Evolutionary conservation across 2,113 vertebrate genomes (phyloP).

Genomic region (Cephalopterus ornatus): DNA sequence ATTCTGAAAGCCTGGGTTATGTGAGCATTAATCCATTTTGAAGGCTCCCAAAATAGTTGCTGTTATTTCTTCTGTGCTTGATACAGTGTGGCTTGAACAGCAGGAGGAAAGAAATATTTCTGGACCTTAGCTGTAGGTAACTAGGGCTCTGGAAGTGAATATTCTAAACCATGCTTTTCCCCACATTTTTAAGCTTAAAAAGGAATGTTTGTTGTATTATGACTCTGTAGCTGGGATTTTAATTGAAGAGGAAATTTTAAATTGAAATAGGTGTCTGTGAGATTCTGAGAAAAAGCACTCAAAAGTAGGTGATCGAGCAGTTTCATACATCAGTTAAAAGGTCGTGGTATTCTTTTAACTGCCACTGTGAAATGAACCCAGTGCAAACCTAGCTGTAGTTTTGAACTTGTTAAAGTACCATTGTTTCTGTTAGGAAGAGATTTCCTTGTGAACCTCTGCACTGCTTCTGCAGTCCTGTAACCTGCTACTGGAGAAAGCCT

Average conservation of each 20-base stretch:
- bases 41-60: slow-evolving; percentile 35
- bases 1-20: neutral
- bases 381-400: neutral
- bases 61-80: neutral
- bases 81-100: neutral
- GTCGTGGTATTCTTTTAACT: neutral
- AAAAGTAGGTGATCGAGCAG: neutral
- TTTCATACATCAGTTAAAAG: neutral
- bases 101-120: slow-evolving; percentile 4
- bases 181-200: neutral
- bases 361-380: neutral
- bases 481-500: neutral
- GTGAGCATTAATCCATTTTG: slow-evolving; percentile 28
- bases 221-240: neutral
- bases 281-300: neutral
- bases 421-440: neutral
- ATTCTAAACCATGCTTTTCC: neutral
- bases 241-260: neutral
- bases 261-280: neutral
- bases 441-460: neutral
- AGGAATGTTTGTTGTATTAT: neutral
- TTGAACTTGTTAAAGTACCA: neutral
- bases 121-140: neutral
- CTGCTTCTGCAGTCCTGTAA: neutral
- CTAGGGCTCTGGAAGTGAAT: neutral